Percentiles rank a stretch among this genome's conserved stretches.
phyloP scores from a whole-genome alignment of 2,113 vertebrate species.

The Xyrauchen texanus region DNA sequence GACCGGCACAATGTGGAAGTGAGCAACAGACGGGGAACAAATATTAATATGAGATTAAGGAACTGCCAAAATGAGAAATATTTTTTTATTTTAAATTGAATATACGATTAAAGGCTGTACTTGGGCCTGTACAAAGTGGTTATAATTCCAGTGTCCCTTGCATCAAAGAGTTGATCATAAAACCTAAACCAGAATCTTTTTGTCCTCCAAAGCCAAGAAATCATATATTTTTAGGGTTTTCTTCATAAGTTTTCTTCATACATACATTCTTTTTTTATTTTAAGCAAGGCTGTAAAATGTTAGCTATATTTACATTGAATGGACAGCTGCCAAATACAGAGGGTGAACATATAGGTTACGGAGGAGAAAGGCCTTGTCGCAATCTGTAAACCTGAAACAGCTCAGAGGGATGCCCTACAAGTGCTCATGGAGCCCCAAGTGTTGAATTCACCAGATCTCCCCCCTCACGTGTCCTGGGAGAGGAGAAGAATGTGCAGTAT shows the following conservation, averaged over 20 bases:
- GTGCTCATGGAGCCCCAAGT: constrained; percentile 33
- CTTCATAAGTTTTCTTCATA: constrained; percentile 18
- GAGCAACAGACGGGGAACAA: too few species aligned
- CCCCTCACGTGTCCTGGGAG: constrained; percentile 35
- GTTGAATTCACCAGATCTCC: constrained; percentile 46
- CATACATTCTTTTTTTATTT: too few species aligned
- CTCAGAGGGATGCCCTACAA: constrained; percentile 45
- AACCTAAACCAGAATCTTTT: constrained; percentile 52
- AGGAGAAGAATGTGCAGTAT: constrained; percentile 52
- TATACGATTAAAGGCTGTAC: constrained; percentile 62
- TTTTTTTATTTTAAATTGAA: constrained; percentile 45
- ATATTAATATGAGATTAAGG: too few species aligned
- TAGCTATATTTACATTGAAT: constrained; percentile 49
- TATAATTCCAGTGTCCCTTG: constrained; percentile 49
- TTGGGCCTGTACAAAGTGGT: constrained; percentile 40
- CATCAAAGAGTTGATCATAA: constrained; percentile 31
- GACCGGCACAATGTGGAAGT: too few species aligned
- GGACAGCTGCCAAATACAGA: constrained; percentile 56
- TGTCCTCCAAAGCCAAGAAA: constrained; percentile 57
- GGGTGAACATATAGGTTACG: constrained; percentile 8
- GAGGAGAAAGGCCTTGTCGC: constrained; percentile 59
- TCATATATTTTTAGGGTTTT: constrained; percentile 59
- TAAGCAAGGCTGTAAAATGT: constrained; percentile 52
- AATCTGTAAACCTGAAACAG: constrained; percentile 59
- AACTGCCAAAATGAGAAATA: constrained; percentile 54